Conservation (phyloP, 2,888 invertebrate genomes). For the Aphidoletes aphidimyza region DNA sequence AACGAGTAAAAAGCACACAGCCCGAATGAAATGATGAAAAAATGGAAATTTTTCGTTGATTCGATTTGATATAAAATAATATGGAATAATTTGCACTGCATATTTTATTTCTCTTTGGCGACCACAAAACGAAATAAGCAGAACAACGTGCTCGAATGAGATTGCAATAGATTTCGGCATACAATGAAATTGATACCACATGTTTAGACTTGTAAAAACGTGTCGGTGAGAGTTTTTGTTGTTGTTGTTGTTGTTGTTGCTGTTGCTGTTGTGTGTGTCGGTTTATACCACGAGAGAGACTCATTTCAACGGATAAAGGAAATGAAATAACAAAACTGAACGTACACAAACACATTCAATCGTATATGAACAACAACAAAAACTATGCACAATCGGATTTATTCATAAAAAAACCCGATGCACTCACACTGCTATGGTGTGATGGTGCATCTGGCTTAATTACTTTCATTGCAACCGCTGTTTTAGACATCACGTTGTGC, state of each 20-base stretch:
- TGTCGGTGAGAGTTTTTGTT: too few relatives aligned
- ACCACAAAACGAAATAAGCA: background rate
- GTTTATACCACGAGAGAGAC: background rate
- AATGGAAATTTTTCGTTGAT: too few relatives aligned
- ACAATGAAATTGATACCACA: background rate
- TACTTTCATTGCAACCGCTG: background rate
- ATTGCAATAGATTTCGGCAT: background rate
- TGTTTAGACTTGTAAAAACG: background rate
- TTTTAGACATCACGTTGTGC: too few relatives aligned
- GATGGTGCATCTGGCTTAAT: conserved; percentile 9
- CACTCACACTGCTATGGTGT: background rate
- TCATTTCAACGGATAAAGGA: background rate
- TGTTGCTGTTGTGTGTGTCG: too few relatives aligned
- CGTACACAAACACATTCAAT: too few relatives aligned
- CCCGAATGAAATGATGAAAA: too few relatives aligned
- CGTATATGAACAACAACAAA: background rate
- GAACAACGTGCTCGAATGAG: background rate
- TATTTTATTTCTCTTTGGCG: too few relatives aligned
- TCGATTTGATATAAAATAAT: too few relatives aligned
- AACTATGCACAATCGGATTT: background rate
- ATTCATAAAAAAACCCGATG: background rate
- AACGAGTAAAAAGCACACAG: too few relatives aligned
- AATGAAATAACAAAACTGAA: background rate
- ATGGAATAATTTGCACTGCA: too few relatives aligned
- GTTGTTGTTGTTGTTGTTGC: too few relatives aligned